A percentile compares a stretch with the other conserved stretches of the same genome.
Evolutionary conservation across 2,797 vertebrate species (phyloP).

Genomic region (Esox lucius): DNA sequence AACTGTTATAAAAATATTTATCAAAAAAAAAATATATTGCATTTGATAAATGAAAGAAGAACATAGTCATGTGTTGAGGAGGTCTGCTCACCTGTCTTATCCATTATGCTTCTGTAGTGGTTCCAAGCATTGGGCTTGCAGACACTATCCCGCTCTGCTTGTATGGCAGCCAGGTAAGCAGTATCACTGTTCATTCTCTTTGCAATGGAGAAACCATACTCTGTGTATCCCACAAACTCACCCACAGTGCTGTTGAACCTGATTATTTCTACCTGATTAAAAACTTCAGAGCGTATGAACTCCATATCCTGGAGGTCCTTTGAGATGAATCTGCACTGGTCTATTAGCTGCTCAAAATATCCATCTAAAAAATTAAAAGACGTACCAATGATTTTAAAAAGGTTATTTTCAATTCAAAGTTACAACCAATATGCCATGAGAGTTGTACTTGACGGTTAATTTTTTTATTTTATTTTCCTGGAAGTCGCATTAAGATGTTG

Average conservation of each 20-base stretch:
- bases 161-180: neutral
- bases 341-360: neutral
- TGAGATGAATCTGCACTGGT: neutral
- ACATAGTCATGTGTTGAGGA: neutral
- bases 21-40: too few relatives aligned
- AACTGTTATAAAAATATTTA: too few relatives aligned
- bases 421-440: neutral
- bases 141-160: rapidly evolving
- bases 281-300: neutral
- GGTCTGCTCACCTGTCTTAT: slow-evolving; percentile 8
- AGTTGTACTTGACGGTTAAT: too few relatives aligned
- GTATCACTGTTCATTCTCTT: neutral
- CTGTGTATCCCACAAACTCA: neutral
- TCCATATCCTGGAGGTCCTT: neutral
- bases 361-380: slow-evolving; percentile 1
- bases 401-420: too few relatives aligned
- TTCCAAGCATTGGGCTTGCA: rapidly evolving
- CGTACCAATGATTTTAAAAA: too few relatives aligned
- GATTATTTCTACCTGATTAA: neutral
- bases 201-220: neutral
- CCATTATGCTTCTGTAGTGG: neutral
- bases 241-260: slow-evolving; percentile 9
- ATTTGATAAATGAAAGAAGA: too few relatives aligned
- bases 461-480: too few relatives aligned
- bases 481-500: too few relatives aligned